Conservation (phyloP, 2,888 invertebrate species). For the Chirona hameri region DNA sequence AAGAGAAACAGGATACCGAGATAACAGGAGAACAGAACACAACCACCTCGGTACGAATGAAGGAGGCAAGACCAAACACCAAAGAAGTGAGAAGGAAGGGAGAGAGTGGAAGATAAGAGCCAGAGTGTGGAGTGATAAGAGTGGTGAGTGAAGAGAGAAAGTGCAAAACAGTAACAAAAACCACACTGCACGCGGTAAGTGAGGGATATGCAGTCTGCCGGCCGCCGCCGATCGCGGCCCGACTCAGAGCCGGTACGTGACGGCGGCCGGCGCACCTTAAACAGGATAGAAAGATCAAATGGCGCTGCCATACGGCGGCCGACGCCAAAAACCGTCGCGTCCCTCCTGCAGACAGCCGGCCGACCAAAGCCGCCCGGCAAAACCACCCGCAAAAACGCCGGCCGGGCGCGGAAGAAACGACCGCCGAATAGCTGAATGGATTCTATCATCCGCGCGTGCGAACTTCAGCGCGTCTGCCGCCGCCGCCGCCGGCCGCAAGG, state of each 20-base stretch:
- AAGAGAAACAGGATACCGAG: neutral
- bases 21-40: no score
- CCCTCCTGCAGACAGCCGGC: neutral
- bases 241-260: neutral
- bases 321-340: neutral
- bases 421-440: neutral
- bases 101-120: neutral
- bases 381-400: neutral
- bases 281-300: slow-evolving; percentile 25
- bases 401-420: neutral
- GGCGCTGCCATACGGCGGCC: neutral
- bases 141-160: neutral
- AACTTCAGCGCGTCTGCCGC: neutral
- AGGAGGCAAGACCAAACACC: neutral
- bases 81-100: neutral
- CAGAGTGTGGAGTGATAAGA: neutral
- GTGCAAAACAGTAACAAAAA: neutral
- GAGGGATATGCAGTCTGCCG: no score
- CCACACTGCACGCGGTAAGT: no score
- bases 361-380: neutral
- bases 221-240: no score
- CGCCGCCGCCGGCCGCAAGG: neutral
- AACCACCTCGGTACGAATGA: no score
- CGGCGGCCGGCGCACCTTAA: neutral
- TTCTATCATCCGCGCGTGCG: neutral